Evolutionary conservation across 1,140 invertebrate species (phyloP), one percentile per base, ranked within the genome.

Genomic region (Anastrepha obliqua): DNA sequence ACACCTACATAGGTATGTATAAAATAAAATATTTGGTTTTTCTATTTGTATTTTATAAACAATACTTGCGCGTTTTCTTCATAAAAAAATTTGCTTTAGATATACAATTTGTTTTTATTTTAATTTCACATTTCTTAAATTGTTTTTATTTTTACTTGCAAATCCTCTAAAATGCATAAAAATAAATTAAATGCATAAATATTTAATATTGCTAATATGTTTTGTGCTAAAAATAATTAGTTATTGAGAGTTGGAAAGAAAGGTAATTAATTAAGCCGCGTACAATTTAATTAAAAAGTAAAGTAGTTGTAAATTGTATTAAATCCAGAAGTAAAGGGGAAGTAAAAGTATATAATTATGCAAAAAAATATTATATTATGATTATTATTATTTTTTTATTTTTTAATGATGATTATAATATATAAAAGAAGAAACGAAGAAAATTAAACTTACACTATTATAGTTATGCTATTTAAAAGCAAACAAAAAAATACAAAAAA

Each of bases 341-440:
- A 42, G 59, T 62, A 44, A 86, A 86, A 78, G 9, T 51, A 44
- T 58, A 87, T 47, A 60, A 29, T 47, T 65, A 87, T 39, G 44
- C 29, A 88, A 67, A 70, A 60, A 62, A 47, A 47, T 55, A 81
- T 55, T 86, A 86, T 86, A 44, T 86, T 62, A 62, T 62, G 58
- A 62, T 86, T 62, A 62, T 86, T 44, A 60, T 60, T 86, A 78
- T 17, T 78, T 20, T 78, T 15, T 62, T 86, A 86, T 39, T 59
- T 86, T 86, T 86, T 86, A 67, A 86, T 86, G 51, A 58, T 59
- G 11, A 86, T 86, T 59, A 86, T 86, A 62, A 86, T 86, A 42
- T 17, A 11, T 42, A 86, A 29, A 29, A 29, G 42, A 62, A 64
- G 58, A 70, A 81, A 81, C 47, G 44, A 58, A 47, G 74, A 55